Base-by-base conservation (phyloP, 2,888 invertebrate species). In the Plebejus argus region DNA sequence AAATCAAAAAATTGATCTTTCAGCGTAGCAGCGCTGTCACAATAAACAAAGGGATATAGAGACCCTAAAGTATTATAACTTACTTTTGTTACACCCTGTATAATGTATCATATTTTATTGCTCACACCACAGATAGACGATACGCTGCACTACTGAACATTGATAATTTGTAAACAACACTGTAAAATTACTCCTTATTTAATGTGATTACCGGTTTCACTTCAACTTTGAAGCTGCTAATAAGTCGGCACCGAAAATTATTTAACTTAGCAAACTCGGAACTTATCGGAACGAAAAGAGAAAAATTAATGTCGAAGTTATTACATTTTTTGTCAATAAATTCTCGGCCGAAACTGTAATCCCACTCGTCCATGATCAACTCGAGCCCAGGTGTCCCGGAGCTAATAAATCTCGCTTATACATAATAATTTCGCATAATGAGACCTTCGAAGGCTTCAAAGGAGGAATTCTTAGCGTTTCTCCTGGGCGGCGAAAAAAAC, bases 401-500 rank as follows among this genome's bases (percentile, higher is more conserved):
- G 39, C 71, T 74, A 79, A 75, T 78, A 79, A 76, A 76, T 79
- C 76, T 78, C 74, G 76, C 74, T 74, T 77, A 79, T 78, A 78
- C 79, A 78, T 76, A 79, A 78, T 80, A 80, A 79, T 79, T 79
- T 79, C 77, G 80, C 77, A 79, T 82, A 80, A 81, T 81, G 80
- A 82, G 75, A 78, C 78, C 78, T 76, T 79, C 81, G 81, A 83
- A 85, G 83, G 83, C 82, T 82, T 83, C 82, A 82, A 85, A 85
- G 81, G 82, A 85, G 82, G 82, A 85, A 84, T 84, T 81, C 83
- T 83, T 83, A 83, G 81, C 83, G 82, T 83, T 85, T 81, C 81
- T 82, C 80, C 80, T 81, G 82, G 83, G 83, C 83, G 82, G 82
- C 81, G 82, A 83, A 85, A 86, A 78, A 87, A 88, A 85, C 86